phyloP scores from a whole-genome alignment of 2,888 invertebrate species.

The Drosophila anceps region DNA sequence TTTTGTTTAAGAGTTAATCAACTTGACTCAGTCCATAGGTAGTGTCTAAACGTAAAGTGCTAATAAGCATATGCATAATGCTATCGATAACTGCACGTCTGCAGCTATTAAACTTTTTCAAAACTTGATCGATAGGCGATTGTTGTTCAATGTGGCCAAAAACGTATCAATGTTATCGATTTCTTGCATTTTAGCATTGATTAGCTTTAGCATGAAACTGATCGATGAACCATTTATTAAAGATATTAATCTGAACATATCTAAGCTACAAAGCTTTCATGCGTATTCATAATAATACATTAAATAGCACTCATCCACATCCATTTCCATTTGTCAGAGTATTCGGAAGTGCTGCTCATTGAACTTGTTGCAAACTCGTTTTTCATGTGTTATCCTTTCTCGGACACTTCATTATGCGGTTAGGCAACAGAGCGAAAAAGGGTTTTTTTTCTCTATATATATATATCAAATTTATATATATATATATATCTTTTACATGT shows the following conservation, averaged over 20 bases:
- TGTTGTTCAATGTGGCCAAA: neutral
- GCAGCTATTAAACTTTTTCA: neutral
- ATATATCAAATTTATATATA: constrained; percentile 26
- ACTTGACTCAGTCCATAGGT: no score
- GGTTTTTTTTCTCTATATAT: constrained; percentile 8
- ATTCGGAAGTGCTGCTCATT: neutral
- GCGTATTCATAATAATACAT: neutral
- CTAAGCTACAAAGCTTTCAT: neutral
- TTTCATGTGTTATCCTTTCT: constrained; percentile 65
- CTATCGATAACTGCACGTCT: neutral
- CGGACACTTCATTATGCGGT: constrained; percentile 69
- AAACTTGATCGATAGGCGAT: neutral
- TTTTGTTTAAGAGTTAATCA: neutral
- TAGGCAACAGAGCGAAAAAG: constrained; percentile 48
- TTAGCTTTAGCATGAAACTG: neutral
- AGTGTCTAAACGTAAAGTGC: no score
- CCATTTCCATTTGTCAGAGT: constrained; percentile 4
- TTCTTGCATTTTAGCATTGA: no score
- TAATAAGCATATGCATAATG: no score
- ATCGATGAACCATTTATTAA: neutral
- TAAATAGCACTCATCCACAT: neutral
- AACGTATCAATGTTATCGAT: neutral
- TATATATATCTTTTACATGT: constrained; percentile 33
- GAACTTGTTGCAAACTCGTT: neutral
- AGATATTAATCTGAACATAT: no score